These are phyloP conservation scores for Lophius americanus DNA, from an alignment of 2,797 vertebrate genomes.

Conservation along the genomic window DNA sequence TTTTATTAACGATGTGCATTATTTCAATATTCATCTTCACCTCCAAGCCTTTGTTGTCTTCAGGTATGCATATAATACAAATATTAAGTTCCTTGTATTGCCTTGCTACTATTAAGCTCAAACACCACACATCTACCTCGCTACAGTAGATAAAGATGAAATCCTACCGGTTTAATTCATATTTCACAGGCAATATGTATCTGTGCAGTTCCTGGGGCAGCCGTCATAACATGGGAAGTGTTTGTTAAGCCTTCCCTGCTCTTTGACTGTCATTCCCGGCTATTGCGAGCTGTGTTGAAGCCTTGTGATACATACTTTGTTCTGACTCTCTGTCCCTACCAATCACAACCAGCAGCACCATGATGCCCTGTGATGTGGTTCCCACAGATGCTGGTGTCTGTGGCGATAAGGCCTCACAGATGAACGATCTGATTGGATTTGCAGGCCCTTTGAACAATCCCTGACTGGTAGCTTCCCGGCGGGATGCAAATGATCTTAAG, in stretches of 20 bases:
- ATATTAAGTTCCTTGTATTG: slow-evolving; percentile 1
- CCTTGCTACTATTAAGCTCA: slow-evolving; percentile 6
- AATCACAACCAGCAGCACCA: slow-evolving; percentile 64
- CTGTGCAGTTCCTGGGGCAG: slow-evolving; percentile 57
- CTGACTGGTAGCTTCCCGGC: slow-evolving; percentile 79
- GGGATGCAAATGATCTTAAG: slow-evolving; percentile 81
- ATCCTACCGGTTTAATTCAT: slow-evolving; percentile 64
- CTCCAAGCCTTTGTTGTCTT: too few relatives aligned
- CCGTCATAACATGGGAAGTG: slow-evolving; percentile 67
- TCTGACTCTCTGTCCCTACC: slow-evolving; percentile 77
- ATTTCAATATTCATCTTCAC: too few relatives aligned
- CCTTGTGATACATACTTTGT: slow-evolving; percentile 68
- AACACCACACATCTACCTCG: slow-evolving; percentile 1
- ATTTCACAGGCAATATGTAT: slow-evolving; percentile 75
- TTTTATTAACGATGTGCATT: too few relatives aligned
- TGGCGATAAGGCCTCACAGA: slow-evolving; percentile 71
- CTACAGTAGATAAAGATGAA: slow-evolving; percentile 67
- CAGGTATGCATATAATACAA: too few relatives aligned
- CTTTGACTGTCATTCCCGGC: slow-evolving; percentile 66
- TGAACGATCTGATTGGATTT: slow-evolving; percentile 79
- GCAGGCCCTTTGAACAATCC: slow-evolving; percentile 71
- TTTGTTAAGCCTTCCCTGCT: slow-evolving; percentile 63
- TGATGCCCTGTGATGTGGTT: slow-evolving; percentile 77
- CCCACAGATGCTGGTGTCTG: slow-evolving; percentile 73
- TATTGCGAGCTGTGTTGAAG: slow-evolving; percentile 64